Evolutionary conservation across 2,888 invertebrate genomes (phyloP).

Genomic region (Formica aserva): DNA sequence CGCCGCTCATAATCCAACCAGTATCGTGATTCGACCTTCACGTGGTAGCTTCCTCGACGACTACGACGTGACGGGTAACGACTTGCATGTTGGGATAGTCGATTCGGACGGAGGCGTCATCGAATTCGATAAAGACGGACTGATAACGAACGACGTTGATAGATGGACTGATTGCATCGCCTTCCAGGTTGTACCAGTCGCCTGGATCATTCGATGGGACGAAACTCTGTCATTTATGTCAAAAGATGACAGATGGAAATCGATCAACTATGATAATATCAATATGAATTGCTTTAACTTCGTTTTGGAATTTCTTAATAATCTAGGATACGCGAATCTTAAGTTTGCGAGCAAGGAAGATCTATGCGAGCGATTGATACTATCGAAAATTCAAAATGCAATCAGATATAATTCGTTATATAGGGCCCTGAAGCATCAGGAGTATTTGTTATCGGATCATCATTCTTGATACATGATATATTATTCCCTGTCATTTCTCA

Average conservation of each 20-base stretch:
- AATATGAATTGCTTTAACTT: constrained; percentile 95
- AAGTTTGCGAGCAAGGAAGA: constrained; percentile 78
- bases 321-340: constrained; percentile 88
- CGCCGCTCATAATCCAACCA: constrained; percentile 92
- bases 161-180: constrained; percentile 80
- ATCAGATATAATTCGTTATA: constrained; percentile 94
- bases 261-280: constrained; percentile 91
- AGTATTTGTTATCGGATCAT: constrained; percentile 54
- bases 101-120: constrained; percentile 92
- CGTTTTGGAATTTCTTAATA: constrained; percentile 92
- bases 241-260: constrained; percentile 89
- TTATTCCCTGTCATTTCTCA: not conserved
- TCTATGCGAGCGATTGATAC: constrained; percentile 93
- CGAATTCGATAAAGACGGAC: constrained; percentile 94
- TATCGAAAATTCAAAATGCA: constrained; percentile 93
- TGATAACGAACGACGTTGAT: constrained; percentile 84
- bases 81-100: constrained; percentile 96
- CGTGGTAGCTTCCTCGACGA: constrained; percentile 95
- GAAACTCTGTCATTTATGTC: constrained; percentile 84
- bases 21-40: constrained; percentile 95
- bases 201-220: constrained; percentile 83
- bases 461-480: not conserved
- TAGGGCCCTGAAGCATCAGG: constrained; percentile 88
- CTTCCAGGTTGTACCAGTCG: constrained; percentile 76
- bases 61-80: constrained; percentile 91